Evolutionary conservation across 2,888 invertebrate genomes (phyloP).

Genomic region (Morpho achilles): DNA sequence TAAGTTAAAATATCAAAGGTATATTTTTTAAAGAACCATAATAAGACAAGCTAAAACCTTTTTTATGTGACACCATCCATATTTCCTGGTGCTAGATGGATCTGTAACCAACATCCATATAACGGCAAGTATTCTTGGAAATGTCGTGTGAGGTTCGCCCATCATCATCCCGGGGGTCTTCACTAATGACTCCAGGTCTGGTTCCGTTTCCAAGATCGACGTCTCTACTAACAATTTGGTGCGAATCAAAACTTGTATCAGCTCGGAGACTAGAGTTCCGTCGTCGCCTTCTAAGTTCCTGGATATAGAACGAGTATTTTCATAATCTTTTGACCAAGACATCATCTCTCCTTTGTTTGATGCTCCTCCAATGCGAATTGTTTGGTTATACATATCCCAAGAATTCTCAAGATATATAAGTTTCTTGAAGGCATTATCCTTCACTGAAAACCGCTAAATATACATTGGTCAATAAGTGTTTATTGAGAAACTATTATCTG

Average conservation of each 20-base stretch:
- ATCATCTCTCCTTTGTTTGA: too few relatives aligned
- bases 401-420: too few relatives aligned
- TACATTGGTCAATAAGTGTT: too few relatives aligned
- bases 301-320: too few relatives aligned
- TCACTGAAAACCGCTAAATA: too few relatives aligned
- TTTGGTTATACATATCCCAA: too few relatives aligned
- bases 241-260: constrained; percentile 48
- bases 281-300: constrained; percentile 66
- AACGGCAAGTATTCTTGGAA: constrained; percentile 56
- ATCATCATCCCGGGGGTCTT: constrained; percentile 57
- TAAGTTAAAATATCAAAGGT: too few relatives aligned
- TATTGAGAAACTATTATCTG: too few relatives aligned
- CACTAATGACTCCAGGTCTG: constrained; percentile 54
- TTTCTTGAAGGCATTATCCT: too few relatives aligned
- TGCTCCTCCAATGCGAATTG: too few relatives aligned
- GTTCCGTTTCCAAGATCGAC: constrained; percentile 53
- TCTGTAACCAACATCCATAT: constrained; percentile 58
- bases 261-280: constrained; percentile 43
- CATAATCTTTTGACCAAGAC: too few relatives aligned
- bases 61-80: constrained; percentile 59
- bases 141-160: constrained; percentile 60
- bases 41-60: constrained; percentile 35
- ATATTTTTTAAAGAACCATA: too few relatives aligned
- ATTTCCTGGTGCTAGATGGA: constrained; percentile 44
- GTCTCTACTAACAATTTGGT: constrained; percentile 56